Conservation (phyloP, 2,113 vertebrate genomes). For the Crotalus viridis region DNA sequence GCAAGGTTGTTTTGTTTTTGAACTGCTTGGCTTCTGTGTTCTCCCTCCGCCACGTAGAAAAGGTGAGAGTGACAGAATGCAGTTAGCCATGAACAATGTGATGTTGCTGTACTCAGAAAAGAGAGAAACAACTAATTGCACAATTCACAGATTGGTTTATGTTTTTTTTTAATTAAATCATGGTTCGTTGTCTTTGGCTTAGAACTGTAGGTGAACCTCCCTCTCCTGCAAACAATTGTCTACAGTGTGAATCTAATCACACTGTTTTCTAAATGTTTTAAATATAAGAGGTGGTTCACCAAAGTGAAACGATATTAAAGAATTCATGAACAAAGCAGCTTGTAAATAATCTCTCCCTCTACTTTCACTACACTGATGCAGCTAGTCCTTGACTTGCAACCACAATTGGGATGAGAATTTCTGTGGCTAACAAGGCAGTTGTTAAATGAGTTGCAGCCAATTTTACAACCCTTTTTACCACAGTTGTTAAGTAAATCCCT, state of each 20-base stretch:
- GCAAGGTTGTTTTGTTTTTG: slow-evolving; percentile 27
- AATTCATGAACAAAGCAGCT: fast-evolving
- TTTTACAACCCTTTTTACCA: too few species aligned
- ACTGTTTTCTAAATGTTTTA: neutral
- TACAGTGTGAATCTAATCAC: neutral
- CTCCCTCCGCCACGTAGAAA: neutral
- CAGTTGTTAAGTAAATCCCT: too few species aligned
- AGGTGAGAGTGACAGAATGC: neutral
- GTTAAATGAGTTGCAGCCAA: too few species aligned
- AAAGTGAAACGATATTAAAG: neutral
- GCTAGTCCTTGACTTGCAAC: neutral
- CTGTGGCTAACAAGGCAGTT: neutral
- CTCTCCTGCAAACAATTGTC: neutral
- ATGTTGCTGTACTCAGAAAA: fast-evolving
- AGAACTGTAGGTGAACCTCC: neutral
- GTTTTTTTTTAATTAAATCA: neutral
- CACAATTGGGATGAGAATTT: neutral
- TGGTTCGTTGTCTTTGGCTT: neutral
- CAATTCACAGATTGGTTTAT: neutral
- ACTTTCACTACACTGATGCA: neutral
- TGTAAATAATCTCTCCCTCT: neutral
- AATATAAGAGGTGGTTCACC: neutral
- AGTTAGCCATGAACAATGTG: slow-evolving; percentile 16
- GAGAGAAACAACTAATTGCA: neutral
- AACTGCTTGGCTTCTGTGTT: neutral